phyloP scores from a whole-genome alignment of 2,113 vertebrate genomes.

The Malaclemys terrapin region DNA sequence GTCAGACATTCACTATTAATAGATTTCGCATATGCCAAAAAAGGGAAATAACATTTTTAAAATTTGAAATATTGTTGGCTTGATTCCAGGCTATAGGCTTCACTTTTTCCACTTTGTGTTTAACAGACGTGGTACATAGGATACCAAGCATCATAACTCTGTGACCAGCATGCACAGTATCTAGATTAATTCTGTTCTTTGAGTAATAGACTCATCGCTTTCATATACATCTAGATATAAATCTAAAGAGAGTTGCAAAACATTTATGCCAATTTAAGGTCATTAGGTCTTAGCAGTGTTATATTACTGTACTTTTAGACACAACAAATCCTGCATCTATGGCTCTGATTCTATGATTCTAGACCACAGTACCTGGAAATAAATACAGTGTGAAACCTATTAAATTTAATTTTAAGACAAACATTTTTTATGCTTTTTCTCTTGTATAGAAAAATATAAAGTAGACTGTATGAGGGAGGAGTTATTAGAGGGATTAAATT shows the following conservation, averaged over 20 bases:
- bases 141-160: not conserved
- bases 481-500: not conserved
- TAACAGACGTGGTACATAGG: not conserved
- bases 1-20: not conserved
- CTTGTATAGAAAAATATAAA: not conserved
- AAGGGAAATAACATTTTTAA: slow-evolving; percentile 5
- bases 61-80: slow-evolving; percentile 1
- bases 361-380: not conserved
- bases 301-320: not conserved
- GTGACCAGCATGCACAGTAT: not conserved
- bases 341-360: not conserved
- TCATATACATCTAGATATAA: not conserved
- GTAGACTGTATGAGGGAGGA: not conserved
- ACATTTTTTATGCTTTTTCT: not conserved
- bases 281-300: not conserved
- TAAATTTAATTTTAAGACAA: not conserved
- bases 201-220: not conserved
- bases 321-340: not conserved
- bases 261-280: not conserved
- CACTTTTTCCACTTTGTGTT: not conserved
- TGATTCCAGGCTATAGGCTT: not conserved
- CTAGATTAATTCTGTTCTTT: not conserved
- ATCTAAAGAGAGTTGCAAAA: slow-evolving; percentile 6
- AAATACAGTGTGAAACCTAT: not conserved
- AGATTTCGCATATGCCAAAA: not conserved